Evolutionary conservation across 2,113 vertebrate genomes (phyloP).

Genomic region (Nicator chloris): DNA sequence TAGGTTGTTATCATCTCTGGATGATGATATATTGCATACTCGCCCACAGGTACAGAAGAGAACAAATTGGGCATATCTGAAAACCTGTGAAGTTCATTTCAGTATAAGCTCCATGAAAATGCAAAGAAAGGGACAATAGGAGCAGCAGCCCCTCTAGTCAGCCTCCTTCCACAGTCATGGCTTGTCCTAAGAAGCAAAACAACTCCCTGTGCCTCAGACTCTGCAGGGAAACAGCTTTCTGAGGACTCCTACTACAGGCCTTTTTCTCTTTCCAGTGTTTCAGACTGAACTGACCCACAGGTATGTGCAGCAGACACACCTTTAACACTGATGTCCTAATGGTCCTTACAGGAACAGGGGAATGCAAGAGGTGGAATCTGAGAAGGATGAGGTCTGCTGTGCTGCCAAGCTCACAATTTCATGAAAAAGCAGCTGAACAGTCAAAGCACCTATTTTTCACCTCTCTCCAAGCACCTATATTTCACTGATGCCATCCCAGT

Average conservation of each 20-base stretch:
- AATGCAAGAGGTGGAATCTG: background rate
- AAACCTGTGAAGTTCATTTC: background rate
- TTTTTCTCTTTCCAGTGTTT: background rate
- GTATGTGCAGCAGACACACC: background rate
- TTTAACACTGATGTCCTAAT: background rate
- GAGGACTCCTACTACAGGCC: background rate
- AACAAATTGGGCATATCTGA: background rate
- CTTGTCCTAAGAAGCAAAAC: background rate
- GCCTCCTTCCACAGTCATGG: background rate
- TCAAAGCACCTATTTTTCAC: background rate
- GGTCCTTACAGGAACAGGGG: background rate
- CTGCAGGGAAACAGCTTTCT: background rate
- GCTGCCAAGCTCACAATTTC: background rate
- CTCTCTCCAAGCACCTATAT: background rate
- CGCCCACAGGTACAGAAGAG: background rate
- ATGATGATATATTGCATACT: background rate
- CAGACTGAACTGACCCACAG: background rate
- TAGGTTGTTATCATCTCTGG: background rate
- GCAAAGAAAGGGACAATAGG: background rate
- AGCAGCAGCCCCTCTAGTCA: background rate
- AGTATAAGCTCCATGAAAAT: background rate
- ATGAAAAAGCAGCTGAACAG: background rate
- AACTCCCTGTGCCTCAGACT: background rate
- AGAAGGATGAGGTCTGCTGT: background rate
- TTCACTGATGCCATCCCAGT: background rate